Percentiles rank a stretch among this genome's conserved stretches.
Conservation (phyloP, 2,888 invertebrate species). For the Diarsia mendica region DNA sequence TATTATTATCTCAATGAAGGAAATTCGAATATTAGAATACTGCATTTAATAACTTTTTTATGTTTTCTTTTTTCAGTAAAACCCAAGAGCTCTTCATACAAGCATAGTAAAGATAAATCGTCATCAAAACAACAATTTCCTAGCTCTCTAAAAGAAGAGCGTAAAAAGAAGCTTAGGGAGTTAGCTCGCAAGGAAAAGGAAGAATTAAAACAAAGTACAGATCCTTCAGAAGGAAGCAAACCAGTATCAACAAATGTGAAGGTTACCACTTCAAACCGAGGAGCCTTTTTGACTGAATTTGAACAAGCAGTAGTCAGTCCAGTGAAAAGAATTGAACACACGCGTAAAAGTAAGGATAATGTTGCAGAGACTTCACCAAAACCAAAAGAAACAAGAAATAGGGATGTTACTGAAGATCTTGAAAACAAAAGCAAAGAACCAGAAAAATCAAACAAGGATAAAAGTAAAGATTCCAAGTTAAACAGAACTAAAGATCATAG, state of each 20-base stretch:
- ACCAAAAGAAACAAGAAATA: constrained; percentile 42
- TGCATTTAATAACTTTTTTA: constrained; percentile 20
- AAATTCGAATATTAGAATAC: not conserved
- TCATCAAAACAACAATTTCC: constrained; percentile 73
- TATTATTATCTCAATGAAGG: not conserved
- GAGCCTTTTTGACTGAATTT: constrained; percentile 88
- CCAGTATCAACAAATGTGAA: constrained; percentile 80
- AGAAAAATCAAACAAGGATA: constrained; percentile 54
- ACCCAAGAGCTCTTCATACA: constrained; percentile 68
- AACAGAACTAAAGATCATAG: constrained; percentile 52
- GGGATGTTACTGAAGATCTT: constrained; percentile 49
- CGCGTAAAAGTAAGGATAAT: constrained; percentile 57
- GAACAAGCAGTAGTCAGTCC: constrained; percentile 73
- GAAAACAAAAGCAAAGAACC: constrained; percentile 60
- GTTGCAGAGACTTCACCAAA: constrained; percentile 51
- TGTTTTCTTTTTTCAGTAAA: constrained; percentile 69
- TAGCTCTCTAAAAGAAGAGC: constrained; percentile 82
- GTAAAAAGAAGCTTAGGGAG: constrained; percentile 88
- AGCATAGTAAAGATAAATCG: constrained; percentile 71
- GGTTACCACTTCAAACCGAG: constrained; percentile 88
- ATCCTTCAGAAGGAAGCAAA: constrained; percentile 70
- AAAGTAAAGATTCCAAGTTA: constrained; percentile 51
- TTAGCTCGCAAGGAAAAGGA: constrained; percentile 82
- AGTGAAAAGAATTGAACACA: constrained; percentile 72
- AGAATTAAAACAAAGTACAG: constrained; percentile 65